phyloP scores from a whole-genome alignment of 2,888 invertebrate genomes.

The Anodontia alba region DNA sequence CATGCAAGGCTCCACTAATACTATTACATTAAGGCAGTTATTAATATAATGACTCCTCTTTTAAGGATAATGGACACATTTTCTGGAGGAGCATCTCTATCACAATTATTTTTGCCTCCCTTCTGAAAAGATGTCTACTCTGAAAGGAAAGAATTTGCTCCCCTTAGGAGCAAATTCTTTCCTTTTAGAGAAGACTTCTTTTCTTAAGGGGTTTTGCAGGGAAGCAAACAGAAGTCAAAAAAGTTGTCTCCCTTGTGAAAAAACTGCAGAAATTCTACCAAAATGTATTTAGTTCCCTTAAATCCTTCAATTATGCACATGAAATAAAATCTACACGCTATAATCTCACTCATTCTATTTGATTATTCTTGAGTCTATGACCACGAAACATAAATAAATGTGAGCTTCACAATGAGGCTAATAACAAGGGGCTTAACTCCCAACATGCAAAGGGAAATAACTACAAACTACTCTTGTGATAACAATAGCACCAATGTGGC shows the following conservation, averaged over 20 bases:
- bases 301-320: not conserved
- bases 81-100: too few species aligned
- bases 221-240: too few species aligned
- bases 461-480: conserved; percentile 12
- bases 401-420: conserved; percentile 1
- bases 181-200: too few species aligned
- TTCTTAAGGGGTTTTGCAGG: too few species aligned
- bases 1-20: not conserved
- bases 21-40: conserved; percentile 10
- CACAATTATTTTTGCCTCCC: too few species aligned
- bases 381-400: conserved; percentile 3
- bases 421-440: conserved; percentile 11
- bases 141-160: too few species aligned
- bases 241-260: too few species aligned
- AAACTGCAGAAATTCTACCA: too few species aligned
- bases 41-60: not conserved
- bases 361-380: conserved; percentile 12
- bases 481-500: conserved; percentile 17
- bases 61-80: too few species aligned
- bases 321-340: not conserved
- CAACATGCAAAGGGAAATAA: conserved; percentile 17
- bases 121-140: too few species aligned
- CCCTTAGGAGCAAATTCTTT: too few species aligned
- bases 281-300: too few species aligned
- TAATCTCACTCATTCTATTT: conserved; percentile 14